Evolutionary conservation across 2,888 invertebrate genomes (phyloP), one percentile per base, ranked within the genome.

Genomic region (Leptinotarsa juncta): DNA sequence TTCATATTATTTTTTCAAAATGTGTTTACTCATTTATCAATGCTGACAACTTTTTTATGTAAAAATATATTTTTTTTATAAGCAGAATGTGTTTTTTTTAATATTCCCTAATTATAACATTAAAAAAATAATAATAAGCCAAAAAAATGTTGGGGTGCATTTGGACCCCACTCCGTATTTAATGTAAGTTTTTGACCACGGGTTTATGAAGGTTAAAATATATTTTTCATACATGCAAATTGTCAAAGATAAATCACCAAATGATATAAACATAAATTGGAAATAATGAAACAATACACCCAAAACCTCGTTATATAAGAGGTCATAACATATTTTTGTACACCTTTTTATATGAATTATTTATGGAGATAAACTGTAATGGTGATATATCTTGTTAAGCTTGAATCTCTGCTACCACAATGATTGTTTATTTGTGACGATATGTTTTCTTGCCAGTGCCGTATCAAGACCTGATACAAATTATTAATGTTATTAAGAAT

Each of bases 301-400:
- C 12, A 18, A 62, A 62, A 62, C 32, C 62, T 42, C 14, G 32
- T 68, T 68, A 68, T 68, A 55, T 68, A 68, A 68, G 53, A 55
- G 42, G 67, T 68, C 67, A 68, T 68, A 55, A 68, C 18, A 68
- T 51, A 68, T n/a, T 68, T 55, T 68, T 68, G 51, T 55, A 49
- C 42, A 55, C 67, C 14, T 53, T 53, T 62, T 68, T 53, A 32
- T 55, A 68, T 68, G 53, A 68, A 68, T 55, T 42, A 68, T 68
- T 68, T 42, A 68, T 62, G 53, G 67, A 53, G 55, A 42, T 68
- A 49, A 67, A 67, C n/a, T 67, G 23, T 16, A 50, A 51, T 67
- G 23, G 55, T 53, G 32, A 67, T 67, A 53, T 53, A 67, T 67
- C 67, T 68, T 48, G 53, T 55, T 42, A 68, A 68, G 67, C 67